Percentiles rank a stretch among this genome's conserved stretches.
phyloP scores from a whole-genome alignment of 2,888 invertebrate genomes.

The Spisula solida region DNA sequence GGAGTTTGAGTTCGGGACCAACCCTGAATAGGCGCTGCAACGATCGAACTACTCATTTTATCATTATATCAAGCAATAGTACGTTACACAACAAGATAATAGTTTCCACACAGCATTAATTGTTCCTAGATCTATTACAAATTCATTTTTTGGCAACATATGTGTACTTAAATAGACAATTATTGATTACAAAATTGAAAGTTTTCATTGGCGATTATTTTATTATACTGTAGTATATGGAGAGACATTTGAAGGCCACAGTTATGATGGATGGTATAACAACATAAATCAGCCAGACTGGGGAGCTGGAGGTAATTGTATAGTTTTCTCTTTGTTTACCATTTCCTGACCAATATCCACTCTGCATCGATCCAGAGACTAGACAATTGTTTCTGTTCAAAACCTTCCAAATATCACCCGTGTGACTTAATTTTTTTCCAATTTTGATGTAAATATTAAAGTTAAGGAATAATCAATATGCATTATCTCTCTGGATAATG shows the following conservation, averaged over 20 bases:
- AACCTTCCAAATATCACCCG: too few relatives aligned
- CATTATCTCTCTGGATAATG: too few relatives aligned
- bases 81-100: neutral
- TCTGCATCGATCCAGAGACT: too few relatives aligned
- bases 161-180: neutral
- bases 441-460: too few relatives aligned
- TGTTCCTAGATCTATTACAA: neutral
- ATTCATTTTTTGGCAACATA: neutral
- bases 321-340: too few relatives aligned
- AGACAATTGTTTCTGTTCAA: too few relatives aligned
- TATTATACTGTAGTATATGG: constrained; percentile 1
- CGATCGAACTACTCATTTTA: neutral
- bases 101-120: too few relatives aligned
- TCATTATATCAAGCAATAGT: neutral
- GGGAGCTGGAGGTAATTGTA: constrained; percentile 81
- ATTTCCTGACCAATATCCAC: too few relatives aligned
- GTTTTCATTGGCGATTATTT: neutral
- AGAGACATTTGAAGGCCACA: constrained; percentile 85
- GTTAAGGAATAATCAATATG: too few relatives aligned
- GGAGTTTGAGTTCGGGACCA: too few relatives aligned
- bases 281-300: constrained; percentile 88
- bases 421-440: too few relatives aligned
- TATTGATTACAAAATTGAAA: neutral
- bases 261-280: constrained; percentile 89
- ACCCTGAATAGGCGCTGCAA: too few relatives aligned